phyloP scores from a whole-genome alignment of 2,113 vertebrate genomes.

The Morone saxatilis region DNA sequence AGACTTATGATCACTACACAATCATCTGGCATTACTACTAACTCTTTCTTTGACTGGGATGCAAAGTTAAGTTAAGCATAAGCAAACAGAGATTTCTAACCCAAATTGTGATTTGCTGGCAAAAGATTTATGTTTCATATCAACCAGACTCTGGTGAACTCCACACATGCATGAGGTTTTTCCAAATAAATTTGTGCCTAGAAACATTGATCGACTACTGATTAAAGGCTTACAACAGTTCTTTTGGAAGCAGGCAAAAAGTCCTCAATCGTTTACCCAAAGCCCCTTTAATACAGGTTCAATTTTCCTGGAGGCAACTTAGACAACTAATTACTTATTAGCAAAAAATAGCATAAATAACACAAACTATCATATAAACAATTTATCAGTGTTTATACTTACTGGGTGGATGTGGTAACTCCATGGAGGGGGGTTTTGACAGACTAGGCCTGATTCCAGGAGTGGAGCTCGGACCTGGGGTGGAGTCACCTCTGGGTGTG shows the following conservation, averaged over 20 bases:
- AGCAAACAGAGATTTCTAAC: not conserved
- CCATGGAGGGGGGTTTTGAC: slow-evolving; percentile 93
- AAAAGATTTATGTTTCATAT: not conserved
- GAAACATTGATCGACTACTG: not conserved
- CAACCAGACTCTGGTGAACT: not conserved
- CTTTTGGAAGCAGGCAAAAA: not conserved
- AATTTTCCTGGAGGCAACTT: slow-evolving; percentile 14
- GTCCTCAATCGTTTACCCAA: not conserved
- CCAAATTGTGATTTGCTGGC: not conserved
- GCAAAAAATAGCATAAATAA: not conserved
- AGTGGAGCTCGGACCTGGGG: slow-evolving; percentile 92
- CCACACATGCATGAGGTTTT: not conserved
- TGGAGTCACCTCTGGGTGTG: slow-evolving; percentile 93
- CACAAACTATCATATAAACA: not conserved
- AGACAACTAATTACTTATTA: not conserved
- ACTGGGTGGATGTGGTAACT: slow-evolving; percentile 94
- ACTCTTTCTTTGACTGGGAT: not conserved
- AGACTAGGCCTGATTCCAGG: slow-evolving; percentile 92
- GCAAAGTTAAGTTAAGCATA: not conserved
- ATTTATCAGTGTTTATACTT: slow-evolving; percentile 55
- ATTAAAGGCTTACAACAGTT: not conserved
- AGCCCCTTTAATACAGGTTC: not conserved
- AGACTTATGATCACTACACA: not conserved
- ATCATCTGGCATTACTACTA: not conserved
- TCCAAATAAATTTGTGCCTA: not conserved